Evolutionary conservation across 2,797 vertebrate species (phyloP).

Genomic region (Channallabes apus): DNA sequence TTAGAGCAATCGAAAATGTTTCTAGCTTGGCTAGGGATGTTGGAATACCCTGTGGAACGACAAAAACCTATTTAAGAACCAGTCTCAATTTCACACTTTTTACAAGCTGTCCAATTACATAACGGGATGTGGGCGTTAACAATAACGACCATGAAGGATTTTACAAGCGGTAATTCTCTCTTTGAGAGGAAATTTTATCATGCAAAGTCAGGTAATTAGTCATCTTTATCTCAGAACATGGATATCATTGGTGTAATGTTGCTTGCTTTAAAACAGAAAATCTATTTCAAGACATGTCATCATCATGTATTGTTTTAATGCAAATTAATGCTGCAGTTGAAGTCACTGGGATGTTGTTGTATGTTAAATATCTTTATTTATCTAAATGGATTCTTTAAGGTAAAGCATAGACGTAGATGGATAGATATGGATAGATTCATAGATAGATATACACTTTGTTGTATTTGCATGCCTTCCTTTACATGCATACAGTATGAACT

Average conservation of each 20-base stretch:
- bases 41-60: not conserved
- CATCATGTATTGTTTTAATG: not conserved
- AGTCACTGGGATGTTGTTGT: not conserved
- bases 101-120: not conserved
- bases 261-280: too few relatives aligned
- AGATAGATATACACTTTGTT: too few relatives aligned
- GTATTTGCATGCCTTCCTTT: too few relatives aligned
- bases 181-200: not conserved
- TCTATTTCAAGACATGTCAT: not conserved
- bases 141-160: slow-evolving; percentile 1
- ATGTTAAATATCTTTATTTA: not conserved
- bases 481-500: too few relatives aligned
- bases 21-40: not conserved
- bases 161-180: slow-evolving; percentile 2
- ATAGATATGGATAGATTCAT: too few relatives aligned
- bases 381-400: not conserved
- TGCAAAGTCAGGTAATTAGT: slow-evolving; percentile 14
- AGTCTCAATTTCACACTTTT: not conserved
- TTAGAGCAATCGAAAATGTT: not conserved
- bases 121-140: not conserved
- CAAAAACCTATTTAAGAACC: not conserved
- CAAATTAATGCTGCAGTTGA: not conserved
- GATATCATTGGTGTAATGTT: not conserved
- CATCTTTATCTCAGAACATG: slow-evolving; percentile 7
- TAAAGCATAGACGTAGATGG: too few relatives aligned